A percentile compares a stretch with the other conserved stretches of the same genome.
Conservation (phyloP, 92 coral and sea anemone genomes). For the Meandrina meandrites region DNA sequence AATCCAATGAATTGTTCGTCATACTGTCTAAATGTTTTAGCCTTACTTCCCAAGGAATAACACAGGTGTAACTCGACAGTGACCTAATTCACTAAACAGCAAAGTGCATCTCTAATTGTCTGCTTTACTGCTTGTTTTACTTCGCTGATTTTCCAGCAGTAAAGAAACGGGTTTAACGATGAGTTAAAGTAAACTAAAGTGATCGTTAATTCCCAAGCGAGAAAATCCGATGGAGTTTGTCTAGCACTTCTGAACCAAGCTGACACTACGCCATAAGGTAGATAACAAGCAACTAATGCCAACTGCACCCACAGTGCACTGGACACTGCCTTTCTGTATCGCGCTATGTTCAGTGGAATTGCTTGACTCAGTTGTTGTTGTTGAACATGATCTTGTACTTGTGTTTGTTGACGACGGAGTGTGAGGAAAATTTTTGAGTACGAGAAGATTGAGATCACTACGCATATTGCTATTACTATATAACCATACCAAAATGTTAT, state of each 20-base stretch:
- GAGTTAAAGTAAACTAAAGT: constrained; percentile 28
- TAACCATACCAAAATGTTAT: background rate
- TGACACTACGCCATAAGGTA: background rate
- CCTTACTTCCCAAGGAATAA: background rate
- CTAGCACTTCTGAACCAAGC: background rate
- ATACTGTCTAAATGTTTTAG: background rate
- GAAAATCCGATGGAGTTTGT: background rate
- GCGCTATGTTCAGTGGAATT: background rate
- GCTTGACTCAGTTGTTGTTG: background rate
- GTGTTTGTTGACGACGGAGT: background rate
- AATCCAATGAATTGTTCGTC: too few relatives aligned
- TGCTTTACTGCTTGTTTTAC: constrained; percentile 1
- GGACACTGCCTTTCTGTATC: background rate
- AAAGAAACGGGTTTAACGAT: constrained; percentile 35
- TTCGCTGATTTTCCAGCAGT: constrained; percentile 29
- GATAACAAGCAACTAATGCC: constrained; percentile 1
- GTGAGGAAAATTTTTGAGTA: background rate
- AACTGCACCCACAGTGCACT: constrained; percentile 15
- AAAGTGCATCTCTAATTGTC: background rate
- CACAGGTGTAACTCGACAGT: background rate
- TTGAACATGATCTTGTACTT: background rate
- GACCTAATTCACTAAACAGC: background rate
- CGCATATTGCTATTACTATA: background rate
- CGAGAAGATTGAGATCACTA: background rate
- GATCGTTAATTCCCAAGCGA: background rate